These are phyloP conservation scores for Boloria euphrosyne DNA, from an alignment of 2,888 invertebrate genomes.

Conservation along the genomic window DNA sequence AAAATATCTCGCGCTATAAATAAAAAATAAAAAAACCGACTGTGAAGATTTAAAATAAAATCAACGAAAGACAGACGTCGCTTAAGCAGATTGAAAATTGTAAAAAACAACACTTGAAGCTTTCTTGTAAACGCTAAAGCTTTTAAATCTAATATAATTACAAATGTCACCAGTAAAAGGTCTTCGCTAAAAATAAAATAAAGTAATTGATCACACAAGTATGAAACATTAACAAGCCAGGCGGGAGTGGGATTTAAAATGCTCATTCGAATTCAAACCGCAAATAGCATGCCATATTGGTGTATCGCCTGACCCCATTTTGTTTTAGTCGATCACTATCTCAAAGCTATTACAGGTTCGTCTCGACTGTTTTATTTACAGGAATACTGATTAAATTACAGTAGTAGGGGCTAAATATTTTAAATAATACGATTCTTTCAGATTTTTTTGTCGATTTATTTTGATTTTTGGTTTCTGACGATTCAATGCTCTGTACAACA, in stretches of 20 bases:
- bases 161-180: constrained; percentile 12
- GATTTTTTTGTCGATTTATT: not conserved
- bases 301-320: constrained; percentile 33
- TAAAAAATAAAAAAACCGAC: not conserved
- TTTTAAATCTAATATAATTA: constrained; percentile 16
- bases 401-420: not conserved
- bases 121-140: constrained; percentile 1
- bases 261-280: constrained; percentile 25
- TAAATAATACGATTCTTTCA: not conserved
- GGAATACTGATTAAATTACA: not conserved
- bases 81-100: constrained; percentile 1
- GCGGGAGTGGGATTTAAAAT: constrained; percentile 26
- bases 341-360: constrained; percentile 18
- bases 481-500: too few relatives aligned
- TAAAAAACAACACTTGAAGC: not conserved
- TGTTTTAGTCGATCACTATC: constrained; percentile 28
- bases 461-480: too few relatives aligned
- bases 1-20: not conserved
- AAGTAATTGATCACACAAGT: constrained; percentile 13
- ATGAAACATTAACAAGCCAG: constrained; percentile 17
- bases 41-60: constrained; percentile 2
- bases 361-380: constrained; percentile 6
- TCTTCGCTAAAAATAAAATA: constrained; percentile 5
- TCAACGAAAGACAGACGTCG: not conserved
- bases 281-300: constrained; percentile 33